Evolutionary conservation across 2,797 vertebrate species (phyloP).

Genomic region (Echeneis naucrates): DNA sequence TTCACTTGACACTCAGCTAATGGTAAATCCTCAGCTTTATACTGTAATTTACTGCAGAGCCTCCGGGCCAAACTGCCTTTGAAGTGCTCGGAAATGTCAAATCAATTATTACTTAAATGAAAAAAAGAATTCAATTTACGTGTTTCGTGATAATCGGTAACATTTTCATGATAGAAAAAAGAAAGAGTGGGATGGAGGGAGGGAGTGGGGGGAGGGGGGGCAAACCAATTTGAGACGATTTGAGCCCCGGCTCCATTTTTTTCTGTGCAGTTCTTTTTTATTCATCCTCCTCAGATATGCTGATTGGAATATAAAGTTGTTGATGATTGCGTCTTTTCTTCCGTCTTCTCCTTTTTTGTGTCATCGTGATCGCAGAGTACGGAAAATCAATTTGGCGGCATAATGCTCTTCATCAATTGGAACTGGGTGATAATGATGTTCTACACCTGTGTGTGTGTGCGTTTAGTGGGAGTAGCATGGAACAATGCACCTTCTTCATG

Average conservation of each 20-base stretch:
- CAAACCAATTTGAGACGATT: constrained; percentile 76
- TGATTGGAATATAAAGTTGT: constrained; percentile 80
- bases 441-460: constrained; percentile 62
- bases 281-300: constrained; percentile 72
- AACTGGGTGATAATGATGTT: constrained; percentile 77
- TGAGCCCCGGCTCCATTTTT: constrained; percentile 63
- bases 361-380: constrained; percentile 55
- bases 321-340: constrained; percentile 77
- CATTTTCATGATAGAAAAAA: constrained; percentile 68
- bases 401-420: constrained; percentile 80
- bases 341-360: constrained; percentile 65
- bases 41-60: constrained; percentile 83
- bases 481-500: constrained; percentile 79
- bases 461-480: constrained; percentile 58
- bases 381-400: constrained; percentile 79
- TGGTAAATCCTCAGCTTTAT: constrained; percentile 82
- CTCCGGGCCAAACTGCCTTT: constrained; percentile 81
- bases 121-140: constrained; percentile 81
- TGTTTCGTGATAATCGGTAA: constrained; percentile 81
- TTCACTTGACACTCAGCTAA: constrained; percentile 81
- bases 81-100: constrained; percentile 84
- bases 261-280: constrained; percentile 47
- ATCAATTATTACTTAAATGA: constrained; percentile 85
- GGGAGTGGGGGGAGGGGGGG: constrained; percentile 39
- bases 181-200: no score